phyloP scores from a whole-genome alignment of 92 coral and sea anemone genomes.

The Blastomussa wellsi region DNA sequence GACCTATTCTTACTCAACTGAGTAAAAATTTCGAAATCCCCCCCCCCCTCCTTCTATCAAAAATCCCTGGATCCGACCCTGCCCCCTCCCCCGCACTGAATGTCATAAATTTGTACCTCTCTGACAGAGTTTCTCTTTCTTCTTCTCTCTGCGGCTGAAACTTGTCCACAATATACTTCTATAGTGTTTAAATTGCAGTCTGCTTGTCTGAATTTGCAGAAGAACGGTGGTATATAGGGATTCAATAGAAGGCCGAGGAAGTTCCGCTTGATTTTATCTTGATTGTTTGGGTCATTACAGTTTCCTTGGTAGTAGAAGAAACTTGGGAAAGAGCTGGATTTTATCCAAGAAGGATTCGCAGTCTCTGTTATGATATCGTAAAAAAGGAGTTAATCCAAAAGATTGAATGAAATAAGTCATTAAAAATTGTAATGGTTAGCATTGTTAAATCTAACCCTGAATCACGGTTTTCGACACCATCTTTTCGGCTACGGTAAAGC shows the following conservation, averaged over 20 bases:
- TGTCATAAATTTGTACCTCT: no score
- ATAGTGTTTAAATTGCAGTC: slow-evolving; percentile 41
- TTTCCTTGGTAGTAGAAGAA: slow-evolving; percentile 72
- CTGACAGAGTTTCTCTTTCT: slow-evolving; percentile 46
- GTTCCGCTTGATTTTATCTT: slow-evolving; percentile 36
- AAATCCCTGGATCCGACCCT: no score
- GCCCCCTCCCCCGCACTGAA: no score
- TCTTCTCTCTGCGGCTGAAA: slow-evolving; percentile 47
- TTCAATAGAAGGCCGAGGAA: slow-evolving; percentile 23
- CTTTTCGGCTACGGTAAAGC: no score
- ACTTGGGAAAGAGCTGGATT: no score
- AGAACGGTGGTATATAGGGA: slow-evolving; percentile 52
- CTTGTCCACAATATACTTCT: slow-evolving; percentile 66
- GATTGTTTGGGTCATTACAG: slow-evolving; percentile 73
- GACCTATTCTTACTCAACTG: no score
- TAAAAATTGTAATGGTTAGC: no score
- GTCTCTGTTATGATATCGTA: slow-evolving; percentile 44
- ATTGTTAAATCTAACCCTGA: no score
- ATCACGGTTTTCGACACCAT: no score
- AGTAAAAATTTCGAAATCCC: no score
- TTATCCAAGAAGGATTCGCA: slow-evolving; percentile 57
- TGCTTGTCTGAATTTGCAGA: slow-evolving; percentile 43
- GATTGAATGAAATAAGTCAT: not conserved
- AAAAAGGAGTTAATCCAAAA: not conserved
- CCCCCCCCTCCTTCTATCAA: no score